Base-by-base conservation (phyloP, 2,113 vertebrate species). In the Agapornis roseicollis region DNA sequence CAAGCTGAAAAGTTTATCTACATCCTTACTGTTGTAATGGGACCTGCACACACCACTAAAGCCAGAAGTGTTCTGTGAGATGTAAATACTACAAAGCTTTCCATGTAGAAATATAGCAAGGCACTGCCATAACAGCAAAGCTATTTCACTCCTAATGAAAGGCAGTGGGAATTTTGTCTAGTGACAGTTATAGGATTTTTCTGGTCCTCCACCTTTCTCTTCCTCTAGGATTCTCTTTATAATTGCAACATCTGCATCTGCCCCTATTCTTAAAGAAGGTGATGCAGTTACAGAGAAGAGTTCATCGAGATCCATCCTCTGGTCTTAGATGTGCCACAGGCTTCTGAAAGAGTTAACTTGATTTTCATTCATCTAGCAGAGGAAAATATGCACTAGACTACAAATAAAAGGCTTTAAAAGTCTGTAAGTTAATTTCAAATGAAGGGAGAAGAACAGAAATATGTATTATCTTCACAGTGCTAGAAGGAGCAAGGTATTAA, bases 1-100 rank as follows among this genome's bases (percentile, higher is more conserved):
- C 31, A n/a, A 80, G 49, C 87, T 79, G 63, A 79, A 89, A 89
- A 94, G 87, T 85, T 91, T 76, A 89, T 86, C 85, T 76, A 27
- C 65, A 33, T 65, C 66, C 53, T 69, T 49, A 23, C 35, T 39
- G 18, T 13, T 56, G 70, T 28, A 87, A 65, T 1, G 9, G 49
- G 82, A 55, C 39, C 65, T 11, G 24, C 47, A 55, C 24, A 60
- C 23, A 28, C 10, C 17, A 35, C 44, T 35, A 9, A 20, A 25
- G 41, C 37, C 61, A 69, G 41, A 72, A 89, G 66, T 42, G 33
- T 47, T 44, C 65, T 39, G 56, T 65, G 61, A 94, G 61, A n/a
- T 10, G 1, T n/a, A 79, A 89, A 47, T 52, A n/a, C 13, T 8
- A 64, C n/a, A 69, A 31, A 52, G 53, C 31, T 70, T 65, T 77